Conservation (phyloP, 2,113 vertebrate genomes). For the Xyrauchen texanus region DNA sequence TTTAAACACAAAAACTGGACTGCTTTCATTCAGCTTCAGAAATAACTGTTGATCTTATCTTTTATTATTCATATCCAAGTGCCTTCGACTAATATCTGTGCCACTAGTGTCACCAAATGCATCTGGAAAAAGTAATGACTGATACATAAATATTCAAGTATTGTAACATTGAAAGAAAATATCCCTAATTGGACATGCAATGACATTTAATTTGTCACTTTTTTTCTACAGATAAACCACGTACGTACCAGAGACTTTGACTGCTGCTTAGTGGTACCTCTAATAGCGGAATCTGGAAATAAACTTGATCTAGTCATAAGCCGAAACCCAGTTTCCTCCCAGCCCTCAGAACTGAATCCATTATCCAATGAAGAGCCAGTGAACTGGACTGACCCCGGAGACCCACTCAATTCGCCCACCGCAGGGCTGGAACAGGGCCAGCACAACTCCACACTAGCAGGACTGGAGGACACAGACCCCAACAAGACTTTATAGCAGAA, state of each 20-base stretch:
- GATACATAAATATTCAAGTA: too few species aligned
- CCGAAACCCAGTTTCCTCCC: slow-evolving; percentile 83
- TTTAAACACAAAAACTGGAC: too few species aligned
- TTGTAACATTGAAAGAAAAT: too few species aligned
- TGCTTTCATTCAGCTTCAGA: too few species aligned
- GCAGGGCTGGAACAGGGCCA: slow-evolving; percentile 60
- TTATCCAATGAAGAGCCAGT: slow-evolving; percentile 65
- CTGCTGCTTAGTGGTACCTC: slow-evolving; percentile 95
- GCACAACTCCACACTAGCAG: slow-evolving; percentile 64
- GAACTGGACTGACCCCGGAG: slow-evolving; percentile 76
- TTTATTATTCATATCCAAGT: too few species aligned
- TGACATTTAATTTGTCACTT: neutral
- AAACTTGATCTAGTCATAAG: slow-evolving; percentile 95
- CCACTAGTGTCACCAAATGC: too few species aligned
- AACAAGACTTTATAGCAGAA: slow-evolving; percentile 89
- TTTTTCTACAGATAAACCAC: slow-evolving; percentile 84
- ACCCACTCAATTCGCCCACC: slow-evolving; percentile 54
- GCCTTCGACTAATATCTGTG: too few species aligned
- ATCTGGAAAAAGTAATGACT: too few species aligned
- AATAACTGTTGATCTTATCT: too few species aligned
- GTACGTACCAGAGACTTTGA: slow-evolving; percentile 97
- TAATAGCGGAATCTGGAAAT: slow-evolving; percentile 94
- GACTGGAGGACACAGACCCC: slow-evolving; percentile 79
- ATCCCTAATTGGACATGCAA: neutral
- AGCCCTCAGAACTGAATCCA: slow-evolving; percentile 66